phyloP scores from a whole-genome alignment of 1,140 invertebrate species.

The Planococcus citri region DNA sequence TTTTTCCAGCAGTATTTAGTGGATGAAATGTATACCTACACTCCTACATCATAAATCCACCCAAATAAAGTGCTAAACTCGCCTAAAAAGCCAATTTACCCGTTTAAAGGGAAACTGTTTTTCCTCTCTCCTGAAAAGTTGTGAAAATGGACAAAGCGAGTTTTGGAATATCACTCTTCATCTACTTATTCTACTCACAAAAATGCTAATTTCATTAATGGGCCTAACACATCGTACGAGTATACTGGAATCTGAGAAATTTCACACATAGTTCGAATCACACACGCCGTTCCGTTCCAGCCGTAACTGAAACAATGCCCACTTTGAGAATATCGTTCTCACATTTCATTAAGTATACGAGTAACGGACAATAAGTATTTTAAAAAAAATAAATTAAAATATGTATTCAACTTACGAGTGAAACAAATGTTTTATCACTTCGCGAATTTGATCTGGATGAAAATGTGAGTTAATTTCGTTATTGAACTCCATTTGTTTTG shows the following conservation, averaged over 20 bases:
- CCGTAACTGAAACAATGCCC: slow-evolving; percentile 40
- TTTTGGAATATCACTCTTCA: no score
- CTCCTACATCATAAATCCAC: no score
- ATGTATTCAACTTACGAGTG: slow-evolving; percentile 20
- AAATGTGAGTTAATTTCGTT: not conserved
- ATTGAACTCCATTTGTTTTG: not conserved
- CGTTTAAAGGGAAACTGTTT: no score
- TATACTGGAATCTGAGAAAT: slow-evolving; percentile 24
- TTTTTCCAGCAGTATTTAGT: no score
- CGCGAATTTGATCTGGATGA: slow-evolving; percentile 9
- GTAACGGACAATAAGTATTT: no score
- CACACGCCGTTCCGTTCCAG: slow-evolving; percentile 48
- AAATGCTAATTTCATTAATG: slow-evolving; percentile 4
- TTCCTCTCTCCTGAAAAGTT: no score
- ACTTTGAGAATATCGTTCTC: no score
- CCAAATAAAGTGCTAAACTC: no score
- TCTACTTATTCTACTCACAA: slow-evolving; percentile 11
- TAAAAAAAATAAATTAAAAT: slow-evolving; percentile 29
- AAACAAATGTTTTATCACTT: slow-evolving; percentile 7
- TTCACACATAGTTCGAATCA: slow-evolving; percentile 54
- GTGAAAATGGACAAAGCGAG: no score
- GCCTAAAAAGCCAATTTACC: no score
- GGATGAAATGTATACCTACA: no score
- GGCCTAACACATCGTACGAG: not conserved
- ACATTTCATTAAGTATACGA: no score